Evolutionary conservation across 2,888 invertebrate genomes (phyloP).

Genomic region (Idaea straminata): DNA sequence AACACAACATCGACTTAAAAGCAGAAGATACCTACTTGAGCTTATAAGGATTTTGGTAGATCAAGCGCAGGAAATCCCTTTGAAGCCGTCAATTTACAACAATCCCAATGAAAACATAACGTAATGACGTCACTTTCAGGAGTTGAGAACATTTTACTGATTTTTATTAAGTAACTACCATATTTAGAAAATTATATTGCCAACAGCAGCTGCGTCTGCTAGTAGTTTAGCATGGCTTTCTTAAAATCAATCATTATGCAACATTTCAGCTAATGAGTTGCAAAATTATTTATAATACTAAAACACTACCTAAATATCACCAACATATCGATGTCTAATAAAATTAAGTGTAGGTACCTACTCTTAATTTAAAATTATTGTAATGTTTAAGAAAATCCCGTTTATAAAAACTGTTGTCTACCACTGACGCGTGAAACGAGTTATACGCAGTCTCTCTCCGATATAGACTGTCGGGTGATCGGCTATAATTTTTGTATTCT

Average conservation of each 20-base stretch:
- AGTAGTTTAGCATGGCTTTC: neutral
- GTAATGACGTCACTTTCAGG: constrained; percentile 51
- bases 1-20: constrained; percentile 46
- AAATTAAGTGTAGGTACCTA: too few relatives aligned
- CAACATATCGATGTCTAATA: too few relatives aligned
- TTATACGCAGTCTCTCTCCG: constrained; percentile 68
- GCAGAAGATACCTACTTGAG: constrained; percentile 51
- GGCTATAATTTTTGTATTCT: constrained; percentile 78
- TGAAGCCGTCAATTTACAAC: constrained; percentile 64
- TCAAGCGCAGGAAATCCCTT: constrained; percentile 73
- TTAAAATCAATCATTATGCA: too few relatives aligned
- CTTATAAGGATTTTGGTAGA: constrained; percentile 59
- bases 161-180: neutral
- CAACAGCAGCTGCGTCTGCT: neutral
- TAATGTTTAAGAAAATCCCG: neutral
- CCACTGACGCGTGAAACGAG: constrained; percentile 77
- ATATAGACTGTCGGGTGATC: constrained; percentile 77
- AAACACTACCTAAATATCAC: too few relatives aligned
- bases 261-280: too few relatives aligned
- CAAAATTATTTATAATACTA: too few relatives aligned
- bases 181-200: neutral
- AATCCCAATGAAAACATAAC: constrained; percentile 65
- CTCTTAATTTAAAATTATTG: neutral
- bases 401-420: constrained; percentile 58
- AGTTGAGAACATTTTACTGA: constrained; percentile 36